Percentiles rank a stretch among this genome's conserved stretches.
These are phyloP conservation scores for Allophyes oxyacanthae DNA, from an alignment of 2,888 invertebrate genomes.

Conservation along the genomic window DNA sequence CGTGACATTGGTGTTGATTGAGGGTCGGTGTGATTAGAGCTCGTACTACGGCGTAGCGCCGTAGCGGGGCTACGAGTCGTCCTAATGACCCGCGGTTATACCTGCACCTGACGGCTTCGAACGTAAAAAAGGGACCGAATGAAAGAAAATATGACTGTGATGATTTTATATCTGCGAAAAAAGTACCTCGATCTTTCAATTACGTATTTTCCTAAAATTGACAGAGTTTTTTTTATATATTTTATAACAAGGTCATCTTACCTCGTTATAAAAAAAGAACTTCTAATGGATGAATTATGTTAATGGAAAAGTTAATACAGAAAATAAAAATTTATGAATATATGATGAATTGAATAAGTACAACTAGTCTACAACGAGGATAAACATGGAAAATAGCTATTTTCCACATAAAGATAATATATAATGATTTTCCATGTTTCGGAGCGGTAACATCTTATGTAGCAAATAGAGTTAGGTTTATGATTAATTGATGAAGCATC, in stretches of 20 bases:
- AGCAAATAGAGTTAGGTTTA: conserved; percentile 39
- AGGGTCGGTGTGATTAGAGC: conserved; percentile 66
- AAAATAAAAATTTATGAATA: conserved; percentile 12
- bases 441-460: conserved; percentile 41
- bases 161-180: conserved; percentile 60
- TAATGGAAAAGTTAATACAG: conserved; percentile 6
- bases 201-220: conserved; percentile 26
- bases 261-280: conserved; percentile 15
- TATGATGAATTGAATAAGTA: conserved; percentile 15
- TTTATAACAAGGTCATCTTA: conserved; percentile 8
- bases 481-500: conserved; percentile 35
- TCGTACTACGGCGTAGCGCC: conserved; percentile 56
- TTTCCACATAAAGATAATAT: too few relatives aligned
- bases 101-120: conserved; percentile 76
- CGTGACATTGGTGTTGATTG: conserved; percentile 65
- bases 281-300: too few relatives aligned
- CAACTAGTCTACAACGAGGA: conserved; percentile 14
- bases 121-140: conserved; percentile 70
- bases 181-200: conserved; percentile 44
- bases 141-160: conserved; percentile 69
- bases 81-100: conserved; percentile 77
- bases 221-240: too few relatives aligned
- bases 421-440: too few relatives aligned
- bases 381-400: conserved; percentile 35
- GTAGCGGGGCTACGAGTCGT: conserved; percentile 61